Conservation (phyloP, 2,113 vertebrate species). For the Galemys pyrenaicus region DNA sequence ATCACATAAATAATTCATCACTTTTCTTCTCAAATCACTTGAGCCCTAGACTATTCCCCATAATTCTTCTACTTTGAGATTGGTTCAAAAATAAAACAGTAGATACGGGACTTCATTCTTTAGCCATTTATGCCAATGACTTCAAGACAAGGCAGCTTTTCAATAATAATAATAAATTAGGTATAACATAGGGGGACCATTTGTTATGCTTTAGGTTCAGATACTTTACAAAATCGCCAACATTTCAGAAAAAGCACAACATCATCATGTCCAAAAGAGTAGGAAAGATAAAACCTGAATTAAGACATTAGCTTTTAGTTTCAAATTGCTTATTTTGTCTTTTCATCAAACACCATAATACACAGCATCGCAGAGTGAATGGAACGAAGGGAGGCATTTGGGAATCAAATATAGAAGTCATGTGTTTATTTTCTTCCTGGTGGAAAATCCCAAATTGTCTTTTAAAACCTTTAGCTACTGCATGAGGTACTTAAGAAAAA, state of each 20-base stretch:
- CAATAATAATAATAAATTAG: neutral
- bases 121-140: neutral
- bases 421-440: neutral
- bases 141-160: neutral
- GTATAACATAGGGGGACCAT: neutral
- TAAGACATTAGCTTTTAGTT: neutral
- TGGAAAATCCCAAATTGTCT: constrained; percentile 38
- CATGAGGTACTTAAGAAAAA: neutral
- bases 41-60: neutral
- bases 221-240: neutral
- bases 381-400: neutral
- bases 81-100: neutral
- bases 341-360: neutral
- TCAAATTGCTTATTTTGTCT: neutral
- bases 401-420: neutral
- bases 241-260: constrained; percentile 14
- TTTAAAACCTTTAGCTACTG: neutral
- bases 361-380: neutral
- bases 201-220: neutral
- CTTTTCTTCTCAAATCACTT: neutral
- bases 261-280: neutral
- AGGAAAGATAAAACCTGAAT: neutral
- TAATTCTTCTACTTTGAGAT: neutral
- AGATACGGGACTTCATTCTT: neutral
- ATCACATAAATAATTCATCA: constrained; percentile 5